Percentiles rank a stretch among this genome's conserved stretches.
phyloP scores from a whole-genome alignment of 64 coral and sea anemone genomes.

The Acropora yongei region DNA sequence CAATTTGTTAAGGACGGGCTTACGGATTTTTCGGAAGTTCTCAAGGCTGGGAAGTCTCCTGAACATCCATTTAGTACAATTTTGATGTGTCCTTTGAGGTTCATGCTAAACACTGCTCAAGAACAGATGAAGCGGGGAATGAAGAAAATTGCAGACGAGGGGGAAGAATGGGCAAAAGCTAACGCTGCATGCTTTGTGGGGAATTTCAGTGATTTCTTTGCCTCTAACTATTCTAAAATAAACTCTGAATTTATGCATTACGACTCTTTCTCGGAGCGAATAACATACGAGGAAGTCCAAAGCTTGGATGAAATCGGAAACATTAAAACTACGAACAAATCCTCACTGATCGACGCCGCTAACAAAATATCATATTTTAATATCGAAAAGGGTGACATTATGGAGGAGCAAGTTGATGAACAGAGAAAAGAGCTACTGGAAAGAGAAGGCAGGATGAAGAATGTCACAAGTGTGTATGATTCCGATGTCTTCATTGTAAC shows the following conservation, averaged over 20 bases:
- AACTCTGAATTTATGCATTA: not conserved
- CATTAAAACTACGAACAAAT: conserved; percentile 41
- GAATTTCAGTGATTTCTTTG: conserved; percentile 66
- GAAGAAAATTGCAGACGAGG: not conserved
- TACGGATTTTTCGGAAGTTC: conserved; percentile 56
- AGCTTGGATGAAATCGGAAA: conserved; percentile 33
- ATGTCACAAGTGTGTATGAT: conserved; percentile 57
- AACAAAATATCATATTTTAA: conserved; percentile 41
- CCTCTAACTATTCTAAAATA: conserved; percentile 22
- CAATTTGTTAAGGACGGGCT: conserved; percentile 51
- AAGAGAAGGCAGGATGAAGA: conserved; percentile 48
- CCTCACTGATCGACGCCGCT: conserved; percentile 49
- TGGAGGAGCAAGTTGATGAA: conserved; percentile 72
- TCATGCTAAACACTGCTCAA: conserved; percentile 39
- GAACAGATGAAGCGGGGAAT: conserved; percentile 43
- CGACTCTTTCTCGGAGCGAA: conserved; percentile 40
- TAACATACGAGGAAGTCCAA: conserved; percentile 49
- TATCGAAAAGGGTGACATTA: conserved; percentile 67
- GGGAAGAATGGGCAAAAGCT: not conserved
- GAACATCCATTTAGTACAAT: conserved; percentile 64
- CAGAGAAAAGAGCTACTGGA: conserved; percentile 64
- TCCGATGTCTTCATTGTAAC: conserved; percentile 52
- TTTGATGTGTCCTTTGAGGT: conserved; percentile 72
- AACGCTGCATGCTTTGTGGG: conserved; percentile 36
- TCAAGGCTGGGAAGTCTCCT: conserved; percentile 63